A percentile compares a stretch with the other conserved stretches of the same genome.
phyloP scores from a whole-genome alignment of 1,140 invertebrate species.

The Euura lappo region DNA sequence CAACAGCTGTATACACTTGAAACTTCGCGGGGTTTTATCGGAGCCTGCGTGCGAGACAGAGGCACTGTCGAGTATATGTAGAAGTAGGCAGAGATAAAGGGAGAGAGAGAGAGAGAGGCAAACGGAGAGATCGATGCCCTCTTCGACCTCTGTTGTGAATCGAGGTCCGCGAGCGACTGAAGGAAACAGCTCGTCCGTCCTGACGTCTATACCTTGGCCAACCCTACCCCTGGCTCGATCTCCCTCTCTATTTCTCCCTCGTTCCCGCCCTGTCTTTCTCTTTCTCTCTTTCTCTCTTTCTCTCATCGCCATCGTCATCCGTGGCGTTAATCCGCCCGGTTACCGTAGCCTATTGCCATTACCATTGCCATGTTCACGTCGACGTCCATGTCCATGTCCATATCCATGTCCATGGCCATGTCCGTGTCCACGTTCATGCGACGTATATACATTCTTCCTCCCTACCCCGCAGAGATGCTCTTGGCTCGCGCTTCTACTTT shows the following conservation, averaged over 20 bases:
- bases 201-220: background rate
- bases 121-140: constrained; percentile 45
- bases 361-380: background rate
- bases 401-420: background rate
- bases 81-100: constrained; percentile 1
- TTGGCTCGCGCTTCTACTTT: background rate
- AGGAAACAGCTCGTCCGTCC: constrained; percentile 18
- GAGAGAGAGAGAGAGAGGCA: constrained; percentile 20
- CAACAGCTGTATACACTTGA: background rate
- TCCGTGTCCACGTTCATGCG: background rate
- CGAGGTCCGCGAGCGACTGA: constrained; percentile 61
- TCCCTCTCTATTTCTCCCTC: constrained; percentile 3
- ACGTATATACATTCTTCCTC: background rate
- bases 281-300: background rate
- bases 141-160: constrained; percentile 61
- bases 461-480: background rate
- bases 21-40: background rate
- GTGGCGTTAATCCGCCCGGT: background rate
- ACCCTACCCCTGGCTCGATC: constrained; percentile 4
- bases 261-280: background rate
- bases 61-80: background rate
- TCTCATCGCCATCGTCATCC: background rate
- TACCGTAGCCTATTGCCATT: background rate
- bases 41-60: constrained; percentile 16
- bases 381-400: background rate